phyloP scores from a whole-genome alignment of 2,113 vertebrate genomes.

The Ptilorrhoa leucosticta region DNA sequence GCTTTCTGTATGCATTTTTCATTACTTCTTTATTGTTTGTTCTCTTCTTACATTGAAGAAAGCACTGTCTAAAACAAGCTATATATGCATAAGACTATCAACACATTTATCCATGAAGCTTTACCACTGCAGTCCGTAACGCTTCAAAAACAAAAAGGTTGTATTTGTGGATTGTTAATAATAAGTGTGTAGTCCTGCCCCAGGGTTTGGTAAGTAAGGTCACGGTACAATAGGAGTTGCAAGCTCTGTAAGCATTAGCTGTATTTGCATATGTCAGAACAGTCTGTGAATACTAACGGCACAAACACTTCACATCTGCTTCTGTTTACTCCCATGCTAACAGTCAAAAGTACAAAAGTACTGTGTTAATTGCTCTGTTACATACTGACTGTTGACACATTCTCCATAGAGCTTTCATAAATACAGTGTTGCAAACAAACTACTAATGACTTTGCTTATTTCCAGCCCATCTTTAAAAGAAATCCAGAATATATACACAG shows the following conservation, averaged over 20 bases:
- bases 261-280: conserved; percentile 80
- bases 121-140: not conserved
- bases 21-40: not conserved
- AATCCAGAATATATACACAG: conserved; percentile 66
- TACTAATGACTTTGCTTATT: conserved; percentile 79
- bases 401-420: conserved; percentile 74
- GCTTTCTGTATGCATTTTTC: not conserved
- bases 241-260: conserved; percentile 58
- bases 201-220: conserved; percentile 62
- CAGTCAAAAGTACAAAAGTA: conserved; percentile 72
- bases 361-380: conserved; percentile 79
- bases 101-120: not conserved
- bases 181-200: conserved; percentile 59
- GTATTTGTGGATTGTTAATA: conserved; percentile 53
- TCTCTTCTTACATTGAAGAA: not conserved
- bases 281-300: conserved; percentile 67
- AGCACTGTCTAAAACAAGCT: not conserved
- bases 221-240: conserved; percentile 59
- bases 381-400: conserved; percentile 74
- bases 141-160: conserved; percentile 42
- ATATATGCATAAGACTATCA: not conserved
- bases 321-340: conserved; percentile 78
- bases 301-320: conserved; percentile 78
- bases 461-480: conserved; percentile 70
- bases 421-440: conserved; percentile 78